Conservation (phyloP, 2,888 invertebrate species). For the Gasteruption jaculator region DNA sequence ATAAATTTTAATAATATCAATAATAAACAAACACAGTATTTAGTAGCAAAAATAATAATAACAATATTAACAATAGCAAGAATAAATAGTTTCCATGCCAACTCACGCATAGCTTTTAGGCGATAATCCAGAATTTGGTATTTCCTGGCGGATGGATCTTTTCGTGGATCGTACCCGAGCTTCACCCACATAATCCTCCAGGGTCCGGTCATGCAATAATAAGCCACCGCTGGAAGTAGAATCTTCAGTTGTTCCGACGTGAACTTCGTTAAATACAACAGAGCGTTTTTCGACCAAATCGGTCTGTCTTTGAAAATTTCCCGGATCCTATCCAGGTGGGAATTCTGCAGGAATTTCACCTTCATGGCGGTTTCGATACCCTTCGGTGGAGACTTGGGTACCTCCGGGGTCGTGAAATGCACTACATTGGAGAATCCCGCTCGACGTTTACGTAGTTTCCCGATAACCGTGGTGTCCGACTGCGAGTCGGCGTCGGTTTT, state of each 20-base stretch:
- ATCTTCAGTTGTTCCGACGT: conserved; percentile 64
- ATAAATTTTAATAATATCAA: conserved; percentile 7
- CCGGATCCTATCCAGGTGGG: conserved; percentile 44
- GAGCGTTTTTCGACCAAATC: conserved; percentile 80
- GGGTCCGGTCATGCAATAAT: conserved; percentile 84
- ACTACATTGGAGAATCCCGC: conserved; percentile 61
- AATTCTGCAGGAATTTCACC: conserved; percentile 47
- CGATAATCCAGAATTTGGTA: conserved; percentile 90
- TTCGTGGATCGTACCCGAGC: conserved; percentile 88
- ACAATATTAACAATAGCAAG: background rate
- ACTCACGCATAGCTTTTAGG: conserved; percentile 60
- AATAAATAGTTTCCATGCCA: conserved; percentile 1
- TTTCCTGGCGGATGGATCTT: conserved; percentile 69
- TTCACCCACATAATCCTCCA: conserved; percentile 90
- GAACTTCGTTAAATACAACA: conserved; percentile 64
- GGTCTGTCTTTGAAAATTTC: conserved; percentile 77
- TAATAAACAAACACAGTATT: conserved; percentile 12
- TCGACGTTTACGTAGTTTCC: conserved; percentile 55
- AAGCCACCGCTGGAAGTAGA: conserved; percentile 78
- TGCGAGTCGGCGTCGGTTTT: conserved; percentile 39
- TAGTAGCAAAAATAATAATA: background rate
- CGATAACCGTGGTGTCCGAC: conserved; percentile 51
- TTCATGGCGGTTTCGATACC: conserved; percentile 57
- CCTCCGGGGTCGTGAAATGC: conserved; percentile 60
- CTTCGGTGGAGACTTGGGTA: conserved; percentile 62